Evolutionary conservation across 2,113 vertebrate genomes (phyloP).

Genomic region (Nymphicus hollandicus): DNA sequence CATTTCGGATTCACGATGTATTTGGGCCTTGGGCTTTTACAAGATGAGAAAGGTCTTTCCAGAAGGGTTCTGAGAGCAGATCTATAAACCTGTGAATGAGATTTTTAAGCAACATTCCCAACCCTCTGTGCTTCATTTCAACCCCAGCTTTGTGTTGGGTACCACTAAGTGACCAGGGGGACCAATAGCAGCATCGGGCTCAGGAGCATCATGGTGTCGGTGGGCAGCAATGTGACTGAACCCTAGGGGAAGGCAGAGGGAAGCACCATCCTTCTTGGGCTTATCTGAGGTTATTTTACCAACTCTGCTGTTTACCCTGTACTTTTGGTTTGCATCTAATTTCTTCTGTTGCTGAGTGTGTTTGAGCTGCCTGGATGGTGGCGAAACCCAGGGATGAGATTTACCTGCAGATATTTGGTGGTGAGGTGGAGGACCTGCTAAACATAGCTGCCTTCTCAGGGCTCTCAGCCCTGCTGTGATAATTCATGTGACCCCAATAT

Average conservation of each 20-base stretch:
- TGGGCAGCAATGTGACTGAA: fast-evolving
- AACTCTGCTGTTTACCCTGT: not conserved
- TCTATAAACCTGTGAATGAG: not conserved
- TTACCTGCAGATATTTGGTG: not conserved
- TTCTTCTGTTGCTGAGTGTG: not conserved
- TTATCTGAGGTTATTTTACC: not conserved
- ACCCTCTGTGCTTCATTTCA: not conserved
- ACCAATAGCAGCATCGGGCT: not conserved
- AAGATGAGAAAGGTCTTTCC: conserved; percentile 17
- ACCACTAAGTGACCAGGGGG: not conserved
- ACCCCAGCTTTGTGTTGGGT: not conserved
- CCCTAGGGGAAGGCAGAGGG: not conserved
- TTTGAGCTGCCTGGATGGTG: not conserved
- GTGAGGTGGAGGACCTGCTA: not conserved
- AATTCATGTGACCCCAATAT: not conserved
- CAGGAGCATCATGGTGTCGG: not conserved
- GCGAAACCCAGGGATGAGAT: not conserved
- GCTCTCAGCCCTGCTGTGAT: not conserved
- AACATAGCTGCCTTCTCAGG: not conserved
- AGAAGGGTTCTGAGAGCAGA: conserved; percentile 59
- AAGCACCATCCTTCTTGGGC: not conserved
- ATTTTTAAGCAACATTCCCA: conserved; percentile 16
- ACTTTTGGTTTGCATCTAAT: not conserved
- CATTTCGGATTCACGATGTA: not conserved
- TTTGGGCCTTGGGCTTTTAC: conserved; percentile 19